phyloP scores from a whole-genome alignment of 2,113 vertebrate species.

The Australoheros scitulus region DNA sequence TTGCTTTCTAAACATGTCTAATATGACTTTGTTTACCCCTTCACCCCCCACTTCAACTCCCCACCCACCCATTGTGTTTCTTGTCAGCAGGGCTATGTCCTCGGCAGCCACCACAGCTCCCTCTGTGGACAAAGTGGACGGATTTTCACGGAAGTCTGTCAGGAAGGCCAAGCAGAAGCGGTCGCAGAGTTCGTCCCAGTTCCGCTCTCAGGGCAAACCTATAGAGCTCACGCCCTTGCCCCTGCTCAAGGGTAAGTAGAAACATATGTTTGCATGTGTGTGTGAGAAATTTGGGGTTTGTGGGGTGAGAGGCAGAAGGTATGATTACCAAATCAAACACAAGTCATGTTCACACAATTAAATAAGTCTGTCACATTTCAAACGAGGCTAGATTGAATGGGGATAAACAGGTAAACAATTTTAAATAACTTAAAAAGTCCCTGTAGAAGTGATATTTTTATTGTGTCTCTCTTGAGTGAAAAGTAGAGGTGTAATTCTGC shows the following conservation, averaged over 20 bases:
- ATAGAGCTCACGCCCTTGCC: conserved; percentile 98
- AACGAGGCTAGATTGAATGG: no score
- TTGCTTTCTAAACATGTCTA: neutral
- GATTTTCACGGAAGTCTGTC: conserved; percentile 99
- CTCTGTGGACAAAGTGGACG: conserved; percentile 99
- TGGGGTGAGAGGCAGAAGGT: neutral
- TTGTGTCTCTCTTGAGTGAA: no score
- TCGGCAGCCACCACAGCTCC: conserved; percentile 98
- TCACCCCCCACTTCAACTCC: no score
- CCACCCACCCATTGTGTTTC: conserved; percentile 43
- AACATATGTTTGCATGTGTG: neutral
- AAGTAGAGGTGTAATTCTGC: no score
- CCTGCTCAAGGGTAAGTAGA: conserved; percentile 94
- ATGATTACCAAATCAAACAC: neutral
- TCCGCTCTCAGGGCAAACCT: conserved; percentile 99
- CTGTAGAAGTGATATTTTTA: no score
- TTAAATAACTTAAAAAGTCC: no score
- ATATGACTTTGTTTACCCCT: neutral
- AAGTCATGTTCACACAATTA: neutral
- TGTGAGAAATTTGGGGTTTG: neutral
- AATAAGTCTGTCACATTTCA: no score
- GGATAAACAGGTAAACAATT: no score
- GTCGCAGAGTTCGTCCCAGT: conserved; percentile 99
- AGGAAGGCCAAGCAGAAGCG: conserved; percentile 99
- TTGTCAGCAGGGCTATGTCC: conserved; percentile 96